phyloP scores from a whole-genome alignment of 1,140 invertebrate species.

The Danaus plexippus region DNA sequence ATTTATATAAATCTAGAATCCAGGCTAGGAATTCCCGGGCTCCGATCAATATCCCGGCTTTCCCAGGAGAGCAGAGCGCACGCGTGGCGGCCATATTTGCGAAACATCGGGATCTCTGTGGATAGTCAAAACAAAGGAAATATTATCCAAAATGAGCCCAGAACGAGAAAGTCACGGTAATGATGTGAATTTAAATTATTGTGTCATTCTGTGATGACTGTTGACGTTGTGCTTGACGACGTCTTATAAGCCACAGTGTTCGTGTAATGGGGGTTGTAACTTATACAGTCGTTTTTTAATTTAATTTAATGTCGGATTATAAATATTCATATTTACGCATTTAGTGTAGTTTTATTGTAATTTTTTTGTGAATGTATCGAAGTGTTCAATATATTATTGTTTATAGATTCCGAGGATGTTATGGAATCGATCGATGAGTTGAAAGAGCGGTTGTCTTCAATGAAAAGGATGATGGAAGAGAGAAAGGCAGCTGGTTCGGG shows the following conservation, averaged over 20 bases:
- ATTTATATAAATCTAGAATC: conserved; percentile 26
- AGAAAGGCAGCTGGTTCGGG: conserved; percentile 67
- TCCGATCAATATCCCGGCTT: conserved; percentile 43
- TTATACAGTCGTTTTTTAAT: too few species aligned
- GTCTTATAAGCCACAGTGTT: conserved; percentile 6
- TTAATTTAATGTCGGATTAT: too few species aligned
- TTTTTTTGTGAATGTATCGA: too few species aligned
- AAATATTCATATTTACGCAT: too few species aligned
- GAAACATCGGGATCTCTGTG: conserved; percentile 19
- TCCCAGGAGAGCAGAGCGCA: conserved; percentile 25
- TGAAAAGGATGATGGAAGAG: conserved; percentile 86
- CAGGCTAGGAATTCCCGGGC: conserved; percentile 26
- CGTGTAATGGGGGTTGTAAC: not conserved
- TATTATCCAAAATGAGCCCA: conserved; percentile 38
- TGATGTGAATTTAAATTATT: conserved; percentile 7
- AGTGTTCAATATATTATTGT: conserved; percentile 9
- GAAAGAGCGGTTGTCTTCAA: conserved; percentile 80
- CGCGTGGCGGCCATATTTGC: conserved; percentile 37
- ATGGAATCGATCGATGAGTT: conserved; percentile 84
- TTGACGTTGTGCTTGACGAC: conserved; percentile 2
- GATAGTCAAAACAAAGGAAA: conserved; percentile 35
- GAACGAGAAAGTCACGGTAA: conserved; percentile 44
- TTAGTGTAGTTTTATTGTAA: too few species aligned
- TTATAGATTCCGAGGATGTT: conserved; percentile 72
- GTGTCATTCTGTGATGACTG: conserved; percentile 1